Evolutionary conservation across 2,888 invertebrate genomes (phyloP).

Genomic region (Notodonta ziczac): DNA sequence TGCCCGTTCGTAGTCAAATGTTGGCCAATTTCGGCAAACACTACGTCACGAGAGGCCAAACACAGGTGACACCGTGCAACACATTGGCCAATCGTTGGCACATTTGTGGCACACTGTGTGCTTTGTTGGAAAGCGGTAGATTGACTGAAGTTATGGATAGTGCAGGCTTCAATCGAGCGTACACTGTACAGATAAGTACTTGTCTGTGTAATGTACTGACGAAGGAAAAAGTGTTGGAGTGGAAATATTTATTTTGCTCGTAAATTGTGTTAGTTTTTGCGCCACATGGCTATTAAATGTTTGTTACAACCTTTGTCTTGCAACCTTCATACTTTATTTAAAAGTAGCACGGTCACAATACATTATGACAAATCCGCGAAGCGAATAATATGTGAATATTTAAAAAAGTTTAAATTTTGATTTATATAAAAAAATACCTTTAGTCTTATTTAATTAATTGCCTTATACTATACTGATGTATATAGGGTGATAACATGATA

Average conservation of each 20-base stretch:
- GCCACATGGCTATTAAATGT: no score
- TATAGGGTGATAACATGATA: no score
- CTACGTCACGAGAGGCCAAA: conserved; percentile 18
- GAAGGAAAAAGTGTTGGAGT: conserved; percentile 35
- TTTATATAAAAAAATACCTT: no score
- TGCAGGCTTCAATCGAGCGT: conserved; percentile 69
- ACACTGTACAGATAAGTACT: conserved; percentile 60
- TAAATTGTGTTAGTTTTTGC: no score
- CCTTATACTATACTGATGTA: no score
- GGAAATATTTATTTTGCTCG: not conserved
- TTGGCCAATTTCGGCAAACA: conserved; percentile 45
- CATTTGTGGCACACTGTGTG: conserved; percentile 18
- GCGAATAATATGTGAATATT: no score
- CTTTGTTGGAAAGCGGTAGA: conserved; percentile 49
- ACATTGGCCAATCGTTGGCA: conserved; percentile 8
- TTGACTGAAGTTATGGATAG: conserved; percentile 59
- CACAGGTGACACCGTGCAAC: conserved; percentile 25
- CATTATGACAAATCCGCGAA: no score
- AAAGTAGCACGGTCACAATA: no score
- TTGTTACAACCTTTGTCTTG: no score
- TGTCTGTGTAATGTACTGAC: conserved; percentile 49
- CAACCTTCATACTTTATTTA: no score
- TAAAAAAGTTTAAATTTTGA: no score
- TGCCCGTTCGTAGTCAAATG: conserved; percentile 41
- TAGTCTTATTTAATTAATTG: no score